Percentiles rank a stretch among this genome's conserved stretches.
phyloP scores from a whole-genome alignment of 2,888 invertebrate species.

The Drymonia ruficornis region DNA sequence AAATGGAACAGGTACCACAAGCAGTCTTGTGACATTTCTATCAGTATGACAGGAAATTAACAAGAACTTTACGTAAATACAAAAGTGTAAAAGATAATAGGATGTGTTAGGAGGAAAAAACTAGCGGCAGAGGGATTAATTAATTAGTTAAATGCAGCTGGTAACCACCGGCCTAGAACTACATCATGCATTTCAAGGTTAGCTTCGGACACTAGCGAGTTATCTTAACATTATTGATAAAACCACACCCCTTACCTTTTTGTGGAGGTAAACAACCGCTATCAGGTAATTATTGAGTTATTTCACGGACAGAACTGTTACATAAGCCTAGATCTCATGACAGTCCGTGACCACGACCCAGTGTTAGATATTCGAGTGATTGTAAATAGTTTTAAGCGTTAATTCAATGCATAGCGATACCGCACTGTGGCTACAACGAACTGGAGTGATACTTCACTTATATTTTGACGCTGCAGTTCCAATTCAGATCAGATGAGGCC shows the following conservation, averaged over 20 bases:
- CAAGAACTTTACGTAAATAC: constrained; percentile 12
- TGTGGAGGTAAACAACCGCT: constrained; percentile 68
- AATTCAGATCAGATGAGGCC: constrained; percentile 58
- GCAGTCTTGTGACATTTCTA: constrained; percentile 44
- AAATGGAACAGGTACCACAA: constrained; percentile 24
- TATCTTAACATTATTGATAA: constrained; percentile 36
- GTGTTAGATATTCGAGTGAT: constrained; percentile 52
- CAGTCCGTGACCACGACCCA: constrained; percentile 54
- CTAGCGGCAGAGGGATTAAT: constrained; percentile 20
- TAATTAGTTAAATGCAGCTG: constrained; percentile 29
- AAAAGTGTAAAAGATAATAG: neutral
- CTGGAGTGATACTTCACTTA: constrained; percentile 76
- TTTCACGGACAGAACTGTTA: constrained; percentile 75
- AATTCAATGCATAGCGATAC: constrained; percentile 62
- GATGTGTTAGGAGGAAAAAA: constrained; percentile 23
- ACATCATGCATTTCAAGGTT: constrained; percentile 64
- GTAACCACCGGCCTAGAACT: constrained; percentile 45
- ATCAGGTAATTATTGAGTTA: constrained; percentile 62
- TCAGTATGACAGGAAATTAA: constrained; percentile 35
- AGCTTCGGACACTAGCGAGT: constrained; percentile 31
- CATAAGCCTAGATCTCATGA: constrained; percentile 79
- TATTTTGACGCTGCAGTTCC: constrained; percentile 63
- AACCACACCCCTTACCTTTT: constrained; percentile 70
- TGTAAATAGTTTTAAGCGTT: constrained; percentile 60
- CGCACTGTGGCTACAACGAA: constrained; percentile 53